A percentile compares a stretch with the other conserved stretches of the same genome.
Evolutionary conservation across 2,797 vertebrate genomes (phyloP).

Genomic region (Cynopterus sphinx): DNA sequence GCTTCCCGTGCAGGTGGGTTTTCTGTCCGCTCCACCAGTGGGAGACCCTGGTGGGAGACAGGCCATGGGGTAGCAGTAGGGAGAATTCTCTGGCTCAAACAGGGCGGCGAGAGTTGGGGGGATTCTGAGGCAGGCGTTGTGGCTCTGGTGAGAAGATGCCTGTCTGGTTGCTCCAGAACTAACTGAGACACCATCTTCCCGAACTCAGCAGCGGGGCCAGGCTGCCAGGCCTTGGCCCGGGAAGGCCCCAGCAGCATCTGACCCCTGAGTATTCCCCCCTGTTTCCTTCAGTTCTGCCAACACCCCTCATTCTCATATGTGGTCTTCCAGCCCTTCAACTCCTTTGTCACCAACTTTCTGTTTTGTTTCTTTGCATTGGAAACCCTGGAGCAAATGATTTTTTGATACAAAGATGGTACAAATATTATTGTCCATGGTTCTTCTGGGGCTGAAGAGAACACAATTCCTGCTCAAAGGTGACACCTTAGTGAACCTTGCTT

Average conservation of each 20-base stretch:
- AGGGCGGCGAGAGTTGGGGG: too few species aligned
- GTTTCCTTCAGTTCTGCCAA: background rate
- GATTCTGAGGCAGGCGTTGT: too few species aligned
- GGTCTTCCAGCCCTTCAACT: background rate
- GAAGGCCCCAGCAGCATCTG: background rate
- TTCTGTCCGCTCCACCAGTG: background rate
- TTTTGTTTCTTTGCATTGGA: background rate
- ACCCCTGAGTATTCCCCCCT: accelerated
- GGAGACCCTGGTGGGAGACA: background rate
- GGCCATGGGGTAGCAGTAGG: background rate
- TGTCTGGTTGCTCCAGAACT: background rate
- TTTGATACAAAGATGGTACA: background rate
- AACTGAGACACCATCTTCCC: background rate
- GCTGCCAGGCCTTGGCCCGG: background rate
- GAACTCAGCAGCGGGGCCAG: background rate
- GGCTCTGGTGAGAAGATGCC: background rate
- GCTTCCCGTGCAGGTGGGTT: background rate
- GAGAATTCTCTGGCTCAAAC: background rate
- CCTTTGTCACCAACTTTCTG: background rate
- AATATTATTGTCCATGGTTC: background rate
- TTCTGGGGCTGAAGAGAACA: background rate
- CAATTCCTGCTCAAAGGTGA: background rate
- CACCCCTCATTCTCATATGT: background rate
- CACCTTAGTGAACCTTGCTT: background rate
- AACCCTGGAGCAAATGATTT: background rate